Percentiles rank a stretch among this genome's conserved stretches.
phyloP scores from a whole-genome alignment of 2,888 invertebrate species.

The Chrysolina haemoptera region DNA sequence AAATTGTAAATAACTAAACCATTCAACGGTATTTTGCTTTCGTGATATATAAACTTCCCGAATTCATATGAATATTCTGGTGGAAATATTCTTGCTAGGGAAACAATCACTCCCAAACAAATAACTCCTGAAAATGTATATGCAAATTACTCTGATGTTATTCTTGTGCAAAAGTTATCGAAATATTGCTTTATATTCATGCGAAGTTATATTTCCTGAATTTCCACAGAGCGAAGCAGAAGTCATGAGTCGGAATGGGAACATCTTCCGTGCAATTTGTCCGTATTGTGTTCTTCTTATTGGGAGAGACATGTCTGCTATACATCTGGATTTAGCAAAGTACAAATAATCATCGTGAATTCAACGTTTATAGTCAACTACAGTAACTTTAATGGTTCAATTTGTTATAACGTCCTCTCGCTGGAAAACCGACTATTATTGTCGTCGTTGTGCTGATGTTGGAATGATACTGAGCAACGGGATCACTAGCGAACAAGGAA shows the following conservation, averaged over 20 bases:
- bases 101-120: slow-evolving; percentile 20
- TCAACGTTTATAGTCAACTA: slow-evolving; percentile 58
- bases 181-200: slow-evolving; percentile 21
- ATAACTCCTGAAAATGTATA: slow-evolving; percentile 13
- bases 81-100: neutral
- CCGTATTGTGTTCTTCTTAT: slow-evolving; percentile 54
- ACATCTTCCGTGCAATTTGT: slow-evolving; percentile 46
- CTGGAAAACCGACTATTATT: slow-evolving; percentile 44
- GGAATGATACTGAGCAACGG: neutral
- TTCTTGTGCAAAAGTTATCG: slow-evolving; percentile 10
- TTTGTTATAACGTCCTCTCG: slow-evolving; percentile 54
- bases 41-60: neutral
- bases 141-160: slow-evolving; percentile 25
- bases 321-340: slow-evolving; percentile 60
- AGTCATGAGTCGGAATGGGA: slow-evolving; percentile 15
- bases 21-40: too few species aligned
- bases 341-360: slow-evolving; percentile 60
- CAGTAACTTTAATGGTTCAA: slow-evolving; percentile 58
- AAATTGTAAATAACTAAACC: too few species aligned
- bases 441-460: slow-evolving; percentile 31
- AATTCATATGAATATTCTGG: neutral
- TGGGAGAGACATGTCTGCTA: slow-evolving; percentile 54
- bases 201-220: slow-evolving; percentile 25
- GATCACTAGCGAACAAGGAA: slow-evolving; percentile 1
- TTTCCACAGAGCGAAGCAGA: slow-evolving; percentile 12